Conservation (phyloP, 2,888 invertebrate species). For the Pyrochroa serraticornis region DNA sequence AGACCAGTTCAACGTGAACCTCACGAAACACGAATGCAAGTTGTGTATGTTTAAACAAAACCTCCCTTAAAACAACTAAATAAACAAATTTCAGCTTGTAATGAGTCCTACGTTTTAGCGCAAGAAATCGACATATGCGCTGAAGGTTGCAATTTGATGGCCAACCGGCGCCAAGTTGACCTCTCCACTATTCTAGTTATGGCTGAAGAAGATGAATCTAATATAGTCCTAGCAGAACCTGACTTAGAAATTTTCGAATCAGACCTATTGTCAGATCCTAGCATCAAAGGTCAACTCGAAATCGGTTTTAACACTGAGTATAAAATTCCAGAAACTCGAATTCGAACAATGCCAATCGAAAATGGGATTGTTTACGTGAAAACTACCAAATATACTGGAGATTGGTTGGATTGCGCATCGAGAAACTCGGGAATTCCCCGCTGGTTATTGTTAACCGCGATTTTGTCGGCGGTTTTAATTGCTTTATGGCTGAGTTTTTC, state of each 20-base stretch:
- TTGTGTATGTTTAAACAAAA: constrained; percentile 42
- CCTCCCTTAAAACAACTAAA: neutral
- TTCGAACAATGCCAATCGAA: constrained; percentile 53
- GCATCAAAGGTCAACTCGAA: constrained; percentile 50
- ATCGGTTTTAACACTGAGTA: constrained; percentile 50
- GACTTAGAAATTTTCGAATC: constrained; percentile 48
- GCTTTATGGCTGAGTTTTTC: constrained; percentile 60
- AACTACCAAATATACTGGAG: constrained; percentile 34
- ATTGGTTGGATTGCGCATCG: constrained; percentile 56
- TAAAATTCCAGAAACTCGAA: constrained; percentile 54
- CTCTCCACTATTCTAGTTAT: constrained; percentile 34
- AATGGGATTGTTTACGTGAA: constrained; percentile 15
- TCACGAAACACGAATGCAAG: constrained; percentile 47
- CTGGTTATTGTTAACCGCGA: constrained; percentile 55
- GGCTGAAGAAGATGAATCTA: constrained; percentile 34
- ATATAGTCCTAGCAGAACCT: constrained; percentile 44
- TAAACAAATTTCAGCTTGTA: constrained; percentile 44
- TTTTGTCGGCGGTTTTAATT: constrained; percentile 57
- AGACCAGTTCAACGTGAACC: constrained; percentile 45
- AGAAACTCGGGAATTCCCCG: constrained; percentile 61
- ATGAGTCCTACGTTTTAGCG: constrained; percentile 41
- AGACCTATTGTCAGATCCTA: constrained; percentile 51
- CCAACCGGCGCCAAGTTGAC: constrained; percentile 42
- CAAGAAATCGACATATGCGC: constrained; percentile 41
- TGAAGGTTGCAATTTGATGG: constrained; percentile 46